A percentile compares a stretch with the other conserved stretches of the same genome.
Evolutionary conservation across 2,888 invertebrate species (phyloP).

Genomic region (Lepidocyrtinus sp.): DNA sequence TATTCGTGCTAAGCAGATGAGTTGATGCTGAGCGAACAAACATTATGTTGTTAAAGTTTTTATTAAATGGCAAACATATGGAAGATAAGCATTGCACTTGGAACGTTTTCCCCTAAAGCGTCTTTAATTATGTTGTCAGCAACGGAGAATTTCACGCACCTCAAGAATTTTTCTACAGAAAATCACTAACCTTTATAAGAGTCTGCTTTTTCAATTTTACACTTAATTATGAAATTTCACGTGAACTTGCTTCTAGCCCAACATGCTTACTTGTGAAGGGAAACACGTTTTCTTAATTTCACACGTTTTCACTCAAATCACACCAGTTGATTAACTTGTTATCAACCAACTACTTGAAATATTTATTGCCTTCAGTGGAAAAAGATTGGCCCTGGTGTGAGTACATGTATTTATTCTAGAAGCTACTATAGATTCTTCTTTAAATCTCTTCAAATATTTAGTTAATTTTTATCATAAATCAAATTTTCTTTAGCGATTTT

Average conservation of each 20-base stretch:
- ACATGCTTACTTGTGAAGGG: not conserved
- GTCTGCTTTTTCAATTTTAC: constrained; percentile 25
- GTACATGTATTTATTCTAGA: too few species aligned
- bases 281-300: constrained; percentile 44
- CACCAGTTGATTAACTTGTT: not conserved
- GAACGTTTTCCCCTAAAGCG: not conserved
- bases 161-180: constrained; percentile 50
- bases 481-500: too few species aligned
- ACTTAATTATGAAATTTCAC: constrained; percentile 38
- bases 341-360: too few species aligned
- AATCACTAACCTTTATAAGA: not conserved
- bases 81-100: not conserved
- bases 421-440: too few species aligned
- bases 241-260: constrained; percentile 21
- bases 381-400: too few species aligned
- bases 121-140: constrained; percentile 69
- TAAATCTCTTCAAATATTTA: too few species aligned
- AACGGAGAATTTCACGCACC: constrained; percentile 69
- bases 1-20: constrained; percentile 62
- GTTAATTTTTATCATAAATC: too few species aligned
- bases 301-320: constrained; percentile 11
- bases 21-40: not conserved
- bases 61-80: not conserved
- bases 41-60: not conserved
- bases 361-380: too few species aligned